A percentile compares a stretch with the other conserved stretches of the same genome.
phyloP scores from a whole-genome alignment of 2,113 vertebrate species.

The Ranitomeya imitator region DNA sequence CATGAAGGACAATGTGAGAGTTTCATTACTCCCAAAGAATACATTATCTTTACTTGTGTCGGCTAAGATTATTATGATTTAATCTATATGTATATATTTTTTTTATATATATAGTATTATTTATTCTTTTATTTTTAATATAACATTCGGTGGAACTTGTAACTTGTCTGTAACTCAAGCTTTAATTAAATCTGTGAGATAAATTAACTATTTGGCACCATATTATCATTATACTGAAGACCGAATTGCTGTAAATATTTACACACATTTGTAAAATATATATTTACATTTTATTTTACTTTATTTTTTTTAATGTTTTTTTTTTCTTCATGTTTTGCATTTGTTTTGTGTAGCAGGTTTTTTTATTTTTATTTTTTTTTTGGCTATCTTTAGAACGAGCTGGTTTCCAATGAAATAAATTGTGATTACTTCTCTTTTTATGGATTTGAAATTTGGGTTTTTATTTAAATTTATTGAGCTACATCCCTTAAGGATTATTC shows the following conservation, averaged over 20 bases:
- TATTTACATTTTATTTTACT: no score
- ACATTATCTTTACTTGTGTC: no score
- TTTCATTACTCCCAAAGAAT: not conserved
- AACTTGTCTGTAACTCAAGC: not conserved
- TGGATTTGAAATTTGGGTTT: not conserved
- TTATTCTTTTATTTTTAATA: no score
- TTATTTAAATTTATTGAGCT: slow-evolving; percentile 1
- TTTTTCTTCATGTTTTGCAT: not conserved
- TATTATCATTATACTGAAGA: not conserved
- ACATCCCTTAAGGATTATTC: not conserved
- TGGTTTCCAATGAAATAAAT: not conserved
- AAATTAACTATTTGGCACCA: not conserved
- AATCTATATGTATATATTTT: no score
- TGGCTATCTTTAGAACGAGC: not conserved
- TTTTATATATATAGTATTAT: not conserved
- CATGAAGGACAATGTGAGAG: not conserved
- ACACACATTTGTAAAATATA: no score
- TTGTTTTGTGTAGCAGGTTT: not conserved
- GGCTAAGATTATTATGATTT: not conserved
- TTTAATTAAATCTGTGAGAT: not conserved
- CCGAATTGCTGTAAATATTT: not conserved
- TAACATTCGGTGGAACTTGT: no score
- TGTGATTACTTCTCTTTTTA: not conserved
- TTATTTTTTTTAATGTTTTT: not conserved
- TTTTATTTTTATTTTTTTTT: not conserved